phyloP scores from a whole-genome alignment of 2,113 vertebrate species.

The Ranitomeya variabilis region DNA sequence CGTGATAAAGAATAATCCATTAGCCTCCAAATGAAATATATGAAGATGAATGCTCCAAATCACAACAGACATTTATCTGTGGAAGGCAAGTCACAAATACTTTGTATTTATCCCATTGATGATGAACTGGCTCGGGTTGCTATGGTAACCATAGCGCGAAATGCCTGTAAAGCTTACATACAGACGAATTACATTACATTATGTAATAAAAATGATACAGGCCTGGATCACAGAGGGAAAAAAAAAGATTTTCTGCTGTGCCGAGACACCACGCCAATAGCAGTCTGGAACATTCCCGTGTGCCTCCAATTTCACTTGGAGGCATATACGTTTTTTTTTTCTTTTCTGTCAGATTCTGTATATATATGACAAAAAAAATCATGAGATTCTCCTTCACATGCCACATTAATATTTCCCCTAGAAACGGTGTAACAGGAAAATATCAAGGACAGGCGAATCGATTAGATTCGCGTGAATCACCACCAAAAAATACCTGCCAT shows the following conservation, averaged over 20 bases:
- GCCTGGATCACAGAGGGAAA: not conserved
- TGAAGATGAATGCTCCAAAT: not conserved
- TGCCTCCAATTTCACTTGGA: not conserved
- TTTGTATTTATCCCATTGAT: slow-evolving; percentile 6
- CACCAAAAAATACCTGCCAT: too few relatives aligned
- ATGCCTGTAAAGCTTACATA: slow-evolving; percentile 18
- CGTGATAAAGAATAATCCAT: slow-evolving; percentile 4
- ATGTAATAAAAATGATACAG: not conserved
- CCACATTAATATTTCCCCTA: too few relatives aligned
- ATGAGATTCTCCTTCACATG: too few relatives aligned
- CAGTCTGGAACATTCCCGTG: not conserved
- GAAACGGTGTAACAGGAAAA: too few relatives aligned
- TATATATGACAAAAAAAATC: too few relatives aligned
- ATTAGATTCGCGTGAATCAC: too few relatives aligned
- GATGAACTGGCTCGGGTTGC: not conserved
- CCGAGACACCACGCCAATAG: not conserved
- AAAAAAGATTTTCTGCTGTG: too few relatives aligned
- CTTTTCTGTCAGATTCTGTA: too few relatives aligned
- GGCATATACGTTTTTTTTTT: not conserved
- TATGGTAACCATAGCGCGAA: slow-evolving; percentile 1
- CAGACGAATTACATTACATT: not conserved
- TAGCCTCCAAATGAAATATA: slow-evolving; percentile 4
- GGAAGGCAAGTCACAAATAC: not conserved
- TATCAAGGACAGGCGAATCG: too few relatives aligned
- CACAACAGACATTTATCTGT: not conserved